Conservation (phyloP, 2,797 vertebrate species). For the Cynopterus sphinx region DNA sequence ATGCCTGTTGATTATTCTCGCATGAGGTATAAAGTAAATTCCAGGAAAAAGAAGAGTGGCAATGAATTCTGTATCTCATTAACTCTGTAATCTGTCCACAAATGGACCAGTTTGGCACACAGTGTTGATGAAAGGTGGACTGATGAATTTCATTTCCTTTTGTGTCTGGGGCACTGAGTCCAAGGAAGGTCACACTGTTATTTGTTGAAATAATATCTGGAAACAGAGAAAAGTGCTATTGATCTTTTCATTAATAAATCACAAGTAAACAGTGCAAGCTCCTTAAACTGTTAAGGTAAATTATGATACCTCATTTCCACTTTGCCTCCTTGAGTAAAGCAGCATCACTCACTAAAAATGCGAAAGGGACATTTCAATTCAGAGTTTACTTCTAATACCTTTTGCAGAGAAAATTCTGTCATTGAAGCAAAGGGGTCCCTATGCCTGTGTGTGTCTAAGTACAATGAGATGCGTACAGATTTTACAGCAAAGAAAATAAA, state of each 20-base stretch:
- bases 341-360: neutral
- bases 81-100: neutral
- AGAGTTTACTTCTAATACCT: neutral
- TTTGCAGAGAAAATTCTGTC: neutral
- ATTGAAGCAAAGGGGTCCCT: no score
- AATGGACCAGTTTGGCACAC: neutral
- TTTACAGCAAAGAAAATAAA: no score
- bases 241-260: constrained; percentile 61
- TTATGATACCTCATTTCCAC: neutral
- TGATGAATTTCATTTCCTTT: constrained; percentile 3
- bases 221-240: constrained; percentile 50
- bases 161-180: neutral
- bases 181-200: neutral
- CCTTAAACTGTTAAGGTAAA: constrained; percentile 23
- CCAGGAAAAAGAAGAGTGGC: neutral
- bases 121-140: neutral
- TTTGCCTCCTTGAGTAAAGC: neutral
- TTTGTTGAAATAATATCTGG: constrained; percentile 40
- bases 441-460: no score
- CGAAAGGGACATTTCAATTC: neutral
- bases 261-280: constrained; percentile 2
- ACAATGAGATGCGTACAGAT: no score
- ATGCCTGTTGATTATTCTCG: neutral
- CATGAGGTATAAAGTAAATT: neutral
- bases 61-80: neutral